These are phyloP conservation scores for Petrocephalus microphthalmus DNA, from an alignment of 2,113 vertebrate species.

Conservation along the genomic window DNA sequence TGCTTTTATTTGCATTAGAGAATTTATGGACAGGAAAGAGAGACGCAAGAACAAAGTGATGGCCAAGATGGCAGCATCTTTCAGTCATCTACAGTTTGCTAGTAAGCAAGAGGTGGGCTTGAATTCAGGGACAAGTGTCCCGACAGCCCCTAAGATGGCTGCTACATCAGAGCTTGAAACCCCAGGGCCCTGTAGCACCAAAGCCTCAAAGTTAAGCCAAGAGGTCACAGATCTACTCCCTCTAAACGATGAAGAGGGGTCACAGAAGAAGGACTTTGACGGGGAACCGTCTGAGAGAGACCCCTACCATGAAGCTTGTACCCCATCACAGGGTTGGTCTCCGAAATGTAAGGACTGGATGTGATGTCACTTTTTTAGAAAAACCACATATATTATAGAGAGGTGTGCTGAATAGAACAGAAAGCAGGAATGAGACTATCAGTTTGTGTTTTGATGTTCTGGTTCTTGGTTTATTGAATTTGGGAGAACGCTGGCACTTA, in stretches of 20 bases:
- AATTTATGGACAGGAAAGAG: neutral
- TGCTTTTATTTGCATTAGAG: neutral
- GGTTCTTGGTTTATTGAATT: neutral
- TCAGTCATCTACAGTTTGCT: neutral
- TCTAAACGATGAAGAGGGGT: neutral
- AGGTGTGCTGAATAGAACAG: no score
- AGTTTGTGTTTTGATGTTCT: neutral
- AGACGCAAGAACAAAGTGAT: neutral
- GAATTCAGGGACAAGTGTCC: neutral
- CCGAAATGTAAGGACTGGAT: neutral
- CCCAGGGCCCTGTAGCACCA: neutral
- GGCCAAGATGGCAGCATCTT: conserved; percentile 4
- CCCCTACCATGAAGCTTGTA: neutral
- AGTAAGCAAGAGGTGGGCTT: neutral
- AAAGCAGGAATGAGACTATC: neutral
- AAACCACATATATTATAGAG: no score
- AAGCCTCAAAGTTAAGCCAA: neutral
- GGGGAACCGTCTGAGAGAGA: neutral
- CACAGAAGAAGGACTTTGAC: neutral
- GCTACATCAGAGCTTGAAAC: neutral
- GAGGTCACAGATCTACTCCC: neutral
- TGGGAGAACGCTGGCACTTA: neutral
- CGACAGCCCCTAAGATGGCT: no score
- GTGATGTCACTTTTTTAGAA: neutral
- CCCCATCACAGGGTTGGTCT: neutral